A percentile compares a stretch with the other conserved stretches of the same genome.
Evolutionary conservation across 1,140 invertebrate genomes (phyloP).

Genomic region (Homarus americanus): DNA sequence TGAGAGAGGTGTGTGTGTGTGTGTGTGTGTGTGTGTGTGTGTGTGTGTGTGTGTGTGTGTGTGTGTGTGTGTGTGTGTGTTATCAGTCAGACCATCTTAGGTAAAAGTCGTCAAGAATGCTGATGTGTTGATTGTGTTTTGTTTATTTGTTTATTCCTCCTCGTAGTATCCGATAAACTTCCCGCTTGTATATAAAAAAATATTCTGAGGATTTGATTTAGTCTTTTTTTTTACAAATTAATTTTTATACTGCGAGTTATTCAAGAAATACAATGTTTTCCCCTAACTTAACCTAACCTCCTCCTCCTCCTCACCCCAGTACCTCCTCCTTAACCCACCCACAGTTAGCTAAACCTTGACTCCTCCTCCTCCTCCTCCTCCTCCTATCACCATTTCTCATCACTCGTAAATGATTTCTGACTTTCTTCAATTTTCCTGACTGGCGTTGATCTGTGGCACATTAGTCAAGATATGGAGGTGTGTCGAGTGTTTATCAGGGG

Average conservation of each 20-base stretch:
- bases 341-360: too few relatives aligned
- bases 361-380: neutral
- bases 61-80: too few relatives aligned
- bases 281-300: neutral
- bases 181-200: too few relatives aligned
- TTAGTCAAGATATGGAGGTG: constrained; percentile 49
- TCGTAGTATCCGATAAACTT: neutral
- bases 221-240: too few relatives aligned
- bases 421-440: constrained; percentile 21
- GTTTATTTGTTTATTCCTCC: neutral
- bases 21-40: constrained; percentile 47
- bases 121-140: too few relatives aligned
- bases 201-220: too few relatives aligned
- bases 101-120: too few relatives aligned
- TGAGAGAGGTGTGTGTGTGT: too few relatives aligned
- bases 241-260: too few relatives aligned
- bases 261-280: too few relatives aligned
- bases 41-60: constrained; percentile 2
- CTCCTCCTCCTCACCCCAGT: neutral
- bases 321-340: neutral
- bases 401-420: neutral
- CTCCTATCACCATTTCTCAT: constrained; percentile 4
- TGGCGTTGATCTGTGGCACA: constrained; percentile 19
- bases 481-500: constrained; percentile 4
- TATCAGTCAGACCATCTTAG: too few relatives aligned